Evolutionary conservation across 1,140 invertebrate species (phyloP), one percentile per base, ranked within the genome.

Genomic region (Hyles euphorbiae): DNA sequence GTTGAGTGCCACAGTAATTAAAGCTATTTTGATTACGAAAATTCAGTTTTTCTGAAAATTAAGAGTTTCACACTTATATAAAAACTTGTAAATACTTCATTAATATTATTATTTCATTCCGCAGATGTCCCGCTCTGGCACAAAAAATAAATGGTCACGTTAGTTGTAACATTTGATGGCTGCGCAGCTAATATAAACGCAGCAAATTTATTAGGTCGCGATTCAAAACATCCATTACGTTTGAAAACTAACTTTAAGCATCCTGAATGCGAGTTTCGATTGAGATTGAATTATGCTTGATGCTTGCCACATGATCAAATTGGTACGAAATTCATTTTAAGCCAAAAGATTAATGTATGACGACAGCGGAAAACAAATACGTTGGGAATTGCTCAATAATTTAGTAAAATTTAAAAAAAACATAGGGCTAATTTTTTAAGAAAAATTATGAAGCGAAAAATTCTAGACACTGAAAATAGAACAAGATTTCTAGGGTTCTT

Each of bases 261-360:
- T 58, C 76, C 78, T 11, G 43, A 5, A n/a, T 67, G 53, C n/a
- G n/a, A n/a, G n/a, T n/a, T n/a, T n/a, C n/a, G n/a, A n/a, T n/a
- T n/a, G n/a, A n/a, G n/a, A n/a, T n/a, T n/a, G n/a, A n/a, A n/a
- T n/a, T n/a, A 67, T 85, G 53, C 53, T 79, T 36, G 81, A 87
- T 58, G 51, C 78, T 33, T 87, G 81, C 48, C 83, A 87, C 56
- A 78, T 86, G 70, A 52, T 87, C 6, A 88, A 88, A 74, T 65
- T 81, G 11, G 53, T 72, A 6, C 9, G 64, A 44, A 72, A 69
- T 52, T 12, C 58, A 40, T 68, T 68, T 50, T 60, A 66, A 57
- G n/a, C 46, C 8, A 71, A 71, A 58, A 68, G 50, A 53, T 5
- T 47, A 48, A 49, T 68, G 44, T 66, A 60, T 45, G 61, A 68